A percentile compares a stretch with the other conserved stretches of the same genome.
Evolutionary conservation across 2,888 invertebrate species (phyloP).

Genomic region (Cryptocheilus praepositus): DNA sequence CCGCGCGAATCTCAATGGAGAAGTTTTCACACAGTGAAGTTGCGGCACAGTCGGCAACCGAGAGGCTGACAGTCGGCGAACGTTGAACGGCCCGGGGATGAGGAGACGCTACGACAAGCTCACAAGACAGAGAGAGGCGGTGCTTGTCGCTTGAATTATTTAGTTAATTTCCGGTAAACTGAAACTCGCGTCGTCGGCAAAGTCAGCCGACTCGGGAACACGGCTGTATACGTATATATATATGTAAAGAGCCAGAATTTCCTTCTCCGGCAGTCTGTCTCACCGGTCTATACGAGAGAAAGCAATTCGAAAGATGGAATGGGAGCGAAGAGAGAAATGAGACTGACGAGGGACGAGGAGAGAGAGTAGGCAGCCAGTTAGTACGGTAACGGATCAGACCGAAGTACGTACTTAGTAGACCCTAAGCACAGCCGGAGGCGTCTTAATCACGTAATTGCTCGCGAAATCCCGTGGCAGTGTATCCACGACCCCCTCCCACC

Average conservation of each 20-base stretch:
- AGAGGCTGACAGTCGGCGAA: background rate
- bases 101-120: background rate
- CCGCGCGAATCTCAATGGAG: slow-evolving; percentile 2
- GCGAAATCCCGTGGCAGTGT: slow-evolving; percentile 66
- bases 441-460: slow-evolving; percentile 74
- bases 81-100: slow-evolving; percentile 4
- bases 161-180: slow-evolving; percentile 69
- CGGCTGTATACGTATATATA: too few relatives aligned
- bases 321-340: slow-evolving; percentile 16
- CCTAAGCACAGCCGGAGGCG: slow-evolving; percentile 68
- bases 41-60: background rate
- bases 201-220: slow-evolving; percentile 12
- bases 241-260: too few relatives aligned
- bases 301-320: slow-evolving; percentile 9
- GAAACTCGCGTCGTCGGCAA: slow-evolving; percentile 56
- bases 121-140: slow-evolving; percentile 13
- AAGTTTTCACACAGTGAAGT: background rate
- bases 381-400: slow-evolving; percentile 67
- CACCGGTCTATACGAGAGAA: slow-evolving; percentile 1
- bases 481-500: slow-evolving; percentile 28
- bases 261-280: background rate
- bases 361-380: slow-evolving; percentile 52
- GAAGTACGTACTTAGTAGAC: slow-evolving; percentile 72
- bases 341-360: slow-evolving; percentile 11
- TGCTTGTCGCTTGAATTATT: slow-evolving; percentile 62